Base-by-base conservation (phyloP, 2,888 invertebrate species). In the Axea sp. region DNA sequence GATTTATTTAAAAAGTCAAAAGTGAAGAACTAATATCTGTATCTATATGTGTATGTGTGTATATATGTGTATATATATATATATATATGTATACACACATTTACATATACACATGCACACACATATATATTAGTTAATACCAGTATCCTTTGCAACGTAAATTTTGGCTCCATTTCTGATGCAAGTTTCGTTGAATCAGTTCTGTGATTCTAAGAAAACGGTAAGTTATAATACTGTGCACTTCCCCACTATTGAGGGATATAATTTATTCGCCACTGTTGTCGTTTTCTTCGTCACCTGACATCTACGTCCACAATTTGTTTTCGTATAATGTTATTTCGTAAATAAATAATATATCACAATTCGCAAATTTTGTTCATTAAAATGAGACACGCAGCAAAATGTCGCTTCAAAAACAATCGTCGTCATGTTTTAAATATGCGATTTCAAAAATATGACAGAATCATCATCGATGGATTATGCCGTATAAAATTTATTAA, bases 221-320 rank as follows among this genome's bases (percentile, higher is more conserved):
- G 51, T 65, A 62, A 7, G 41, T 60, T 68, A 62, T 73, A 73
- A 73, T 73, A 73, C 73, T 73, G 73, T 73, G 73, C 67, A 73
- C 8, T 64, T 53, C 47, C 53, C 59, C 8, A 12, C 30, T 53
- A 15, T 24, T 11, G 8, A 49, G 60, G 60, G 41, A 43, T 43
- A 45, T 22, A 59, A 60, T 35, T 55, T 22, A 33, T 41, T 49
- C n/a, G 26, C 35, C 30, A 37, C 12, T 19, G 15, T 24, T 26
- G 12, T 31, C 30, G 35, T 72, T 49, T 55, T 55, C 39, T 33
- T 45, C 14, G 17, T 55, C 41, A 19, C 31, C 8, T 47, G 30
- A 22, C 17, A 12, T 37, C 12, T 33, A 30, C 4, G 11, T 68
- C 31, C 41, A 49, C 30, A 19, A 22, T 51, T 59, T 2, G 11